Conservation (phyloP, 1,140 invertebrate species). For the Cydia strobilella region DNA sequence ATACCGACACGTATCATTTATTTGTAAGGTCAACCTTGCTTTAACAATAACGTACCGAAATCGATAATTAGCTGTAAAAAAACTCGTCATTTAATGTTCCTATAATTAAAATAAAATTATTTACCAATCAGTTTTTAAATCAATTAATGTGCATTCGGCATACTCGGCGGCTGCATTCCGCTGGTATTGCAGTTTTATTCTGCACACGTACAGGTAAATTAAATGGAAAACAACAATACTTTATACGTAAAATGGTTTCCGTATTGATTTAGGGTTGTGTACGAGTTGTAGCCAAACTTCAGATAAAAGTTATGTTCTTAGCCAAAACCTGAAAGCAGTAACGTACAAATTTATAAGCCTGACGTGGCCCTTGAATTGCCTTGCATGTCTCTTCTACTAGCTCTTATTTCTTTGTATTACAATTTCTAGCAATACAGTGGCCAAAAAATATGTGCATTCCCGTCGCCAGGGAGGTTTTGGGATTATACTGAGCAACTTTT, state of each 20-base stretch:
- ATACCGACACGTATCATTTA: neutral
- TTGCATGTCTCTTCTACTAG: no score
- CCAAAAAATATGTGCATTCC: no score
- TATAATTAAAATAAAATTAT: slow-evolving; percentile 11
- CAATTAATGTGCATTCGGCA: slow-evolving; percentile 1
- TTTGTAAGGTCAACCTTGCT: neutral
- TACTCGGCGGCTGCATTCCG: neutral
- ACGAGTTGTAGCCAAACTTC: no score
- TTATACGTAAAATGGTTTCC: neutral
- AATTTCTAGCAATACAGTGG: no score
- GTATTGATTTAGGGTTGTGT: no score
- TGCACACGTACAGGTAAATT: neutral
- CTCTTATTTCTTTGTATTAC: no score
- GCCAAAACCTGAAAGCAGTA: no score
- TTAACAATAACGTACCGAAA: slow-evolving; percentile 5
- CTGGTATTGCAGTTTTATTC: neutral
- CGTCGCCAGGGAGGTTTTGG: no score
- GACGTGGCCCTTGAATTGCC: no score
- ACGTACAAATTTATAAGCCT: no score
- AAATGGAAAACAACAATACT: neutral
- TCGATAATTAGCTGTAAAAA: slow-evolving; percentile 13
- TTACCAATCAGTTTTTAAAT: slow-evolving; percentile 9
- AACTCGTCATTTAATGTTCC: neutral
- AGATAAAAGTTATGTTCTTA: no score
- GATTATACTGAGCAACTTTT: no score